phyloP scores from a whole-genome alignment of 2,888 invertebrate genomes.

The Atethmia centrago region DNA sequence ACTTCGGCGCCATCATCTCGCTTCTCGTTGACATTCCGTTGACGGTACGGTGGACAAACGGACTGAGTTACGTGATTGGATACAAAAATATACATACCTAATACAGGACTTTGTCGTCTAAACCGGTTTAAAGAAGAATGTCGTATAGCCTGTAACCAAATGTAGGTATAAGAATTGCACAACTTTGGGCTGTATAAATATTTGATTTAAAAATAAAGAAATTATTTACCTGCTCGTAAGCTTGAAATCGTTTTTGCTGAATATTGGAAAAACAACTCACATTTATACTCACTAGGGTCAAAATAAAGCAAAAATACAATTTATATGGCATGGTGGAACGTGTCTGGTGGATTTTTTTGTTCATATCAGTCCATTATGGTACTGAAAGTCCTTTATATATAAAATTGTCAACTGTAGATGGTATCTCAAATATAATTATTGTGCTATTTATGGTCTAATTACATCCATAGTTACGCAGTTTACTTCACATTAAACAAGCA shows the following conservation, averaged over 20 bases:
- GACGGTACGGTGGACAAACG: no score
- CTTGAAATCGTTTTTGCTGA: neutral
- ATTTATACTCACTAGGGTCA: neutral
- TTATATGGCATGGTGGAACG: slow-evolving; percentile 30
- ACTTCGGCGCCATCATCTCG: no score
- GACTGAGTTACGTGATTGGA: neutral
- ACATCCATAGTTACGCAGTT: slow-evolving; percentile 16
- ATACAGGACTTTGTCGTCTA: slow-evolving; percentile 45
- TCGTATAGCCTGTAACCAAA: slow-evolving; percentile 27
- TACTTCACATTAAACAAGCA: slow-evolving; percentile 11
- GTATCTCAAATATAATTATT: slow-evolving; percentile 55
- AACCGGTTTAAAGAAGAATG: slow-evolving; percentile 34
- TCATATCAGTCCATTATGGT: neutral
- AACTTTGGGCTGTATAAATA: neutral
- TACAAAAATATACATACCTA: slow-evolving; percentile 37
- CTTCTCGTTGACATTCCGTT: no score
- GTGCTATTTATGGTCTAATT: slow-evolving; percentile 30
- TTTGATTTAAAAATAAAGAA: neutral
- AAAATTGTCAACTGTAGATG: slow-evolving; percentile 59
- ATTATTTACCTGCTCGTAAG: slow-evolving; percentile 35
- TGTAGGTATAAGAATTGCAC: neutral
- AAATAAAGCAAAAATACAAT: slow-evolving; percentile 13
- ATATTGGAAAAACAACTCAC: slow-evolving; percentile 28
- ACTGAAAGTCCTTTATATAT: slow-evolving; percentile 41
- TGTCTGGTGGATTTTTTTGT: slow-evolving; percentile 14